These are phyloP conservation scores for Dolichoris vasculosae DNA, from an alignment of 1,140 invertebrate genomes.

Conservation along the genomic window DNA sequence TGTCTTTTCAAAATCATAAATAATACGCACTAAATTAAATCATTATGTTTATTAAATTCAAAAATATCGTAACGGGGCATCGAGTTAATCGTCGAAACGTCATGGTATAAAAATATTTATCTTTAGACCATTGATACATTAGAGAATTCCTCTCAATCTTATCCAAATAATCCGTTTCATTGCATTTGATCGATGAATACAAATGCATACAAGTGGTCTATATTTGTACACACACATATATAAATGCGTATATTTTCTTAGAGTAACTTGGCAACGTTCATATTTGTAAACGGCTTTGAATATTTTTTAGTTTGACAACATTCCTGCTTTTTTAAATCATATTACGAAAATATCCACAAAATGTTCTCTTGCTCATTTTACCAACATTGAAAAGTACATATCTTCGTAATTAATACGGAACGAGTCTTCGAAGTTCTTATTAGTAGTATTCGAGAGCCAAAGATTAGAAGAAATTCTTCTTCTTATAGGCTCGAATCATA, in stretches of 20 bases:
- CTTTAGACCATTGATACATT: neutral
- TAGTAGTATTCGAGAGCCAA: too few relatives aligned
- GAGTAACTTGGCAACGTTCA: neutral
- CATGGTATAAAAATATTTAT: neutral
- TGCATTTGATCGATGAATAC: neutral
- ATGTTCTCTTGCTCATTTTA: neutral
- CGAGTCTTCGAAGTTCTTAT: too few relatives aligned
- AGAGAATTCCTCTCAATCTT: neutral
- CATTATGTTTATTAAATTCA: neutral
- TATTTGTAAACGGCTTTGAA: neutral
- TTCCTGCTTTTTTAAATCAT: neutral
- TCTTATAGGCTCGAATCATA: too few relatives aligned
- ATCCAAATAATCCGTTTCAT: neutral
- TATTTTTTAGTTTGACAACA: neutral
- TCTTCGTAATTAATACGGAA: neutral
- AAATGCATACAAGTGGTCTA: neutral
- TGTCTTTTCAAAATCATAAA: neutral
- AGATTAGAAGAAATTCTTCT: neutral
- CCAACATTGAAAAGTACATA: neutral
- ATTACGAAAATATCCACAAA: constrained; percentile 1
- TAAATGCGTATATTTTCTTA: neutral
- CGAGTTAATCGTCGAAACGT: neutral
- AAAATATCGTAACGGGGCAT: neutral
- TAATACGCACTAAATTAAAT: neutral
- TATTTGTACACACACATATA: too few relatives aligned